Percentiles rank a stretch among this genome's conserved stretches.
These are phyloP conservation scores for Macrocentrus cingulum DNA, from an alignment of 1,140 invertebrate genomes.

Conservation along the genomic window DNA sequence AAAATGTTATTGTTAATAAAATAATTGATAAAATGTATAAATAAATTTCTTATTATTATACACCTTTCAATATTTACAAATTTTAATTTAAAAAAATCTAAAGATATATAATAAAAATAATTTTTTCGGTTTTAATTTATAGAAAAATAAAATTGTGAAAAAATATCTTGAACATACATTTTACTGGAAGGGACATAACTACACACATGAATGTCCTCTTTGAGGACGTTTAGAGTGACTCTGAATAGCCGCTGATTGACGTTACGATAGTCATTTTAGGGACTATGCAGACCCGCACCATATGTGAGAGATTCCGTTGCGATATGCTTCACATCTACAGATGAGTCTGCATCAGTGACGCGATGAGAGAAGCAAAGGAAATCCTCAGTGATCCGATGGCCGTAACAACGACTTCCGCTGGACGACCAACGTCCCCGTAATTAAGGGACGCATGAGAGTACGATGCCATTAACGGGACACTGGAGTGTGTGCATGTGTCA, in stretches of 20 bases:
- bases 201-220: neutral
- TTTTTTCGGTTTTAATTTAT: too few species aligned
- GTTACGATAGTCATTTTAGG: neutral
- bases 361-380: conserved; percentile 20
- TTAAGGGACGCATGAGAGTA: conserved; percentile 22
- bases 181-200: neutral
- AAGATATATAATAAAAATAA: too few species aligned
- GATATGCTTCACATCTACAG: neutral
- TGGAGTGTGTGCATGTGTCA: conserved; percentile 1
- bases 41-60: too few species aligned
- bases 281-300: neutral
- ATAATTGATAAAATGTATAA: too few species aligned
- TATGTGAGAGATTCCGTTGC: neutral
- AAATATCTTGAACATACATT: neutral
- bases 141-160: too few species aligned
- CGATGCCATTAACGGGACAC: conserved; percentile 24
- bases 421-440: conserved; percentile 23
- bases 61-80: too few species aligned
- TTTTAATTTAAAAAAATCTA: too few species aligned
- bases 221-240: neutral
- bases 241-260: neutral
- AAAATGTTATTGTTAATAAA: too few species aligned
- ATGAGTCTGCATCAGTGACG: neutral
- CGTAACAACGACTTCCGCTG: conserved; percentile 31
- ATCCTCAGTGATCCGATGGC: conserved; percentile 25